Evolutionary conservation across 2,888 invertebrate species (phyloP), one percentile per base, ranked within the genome.

Genomic region (Xylocampa areola): DNA sequence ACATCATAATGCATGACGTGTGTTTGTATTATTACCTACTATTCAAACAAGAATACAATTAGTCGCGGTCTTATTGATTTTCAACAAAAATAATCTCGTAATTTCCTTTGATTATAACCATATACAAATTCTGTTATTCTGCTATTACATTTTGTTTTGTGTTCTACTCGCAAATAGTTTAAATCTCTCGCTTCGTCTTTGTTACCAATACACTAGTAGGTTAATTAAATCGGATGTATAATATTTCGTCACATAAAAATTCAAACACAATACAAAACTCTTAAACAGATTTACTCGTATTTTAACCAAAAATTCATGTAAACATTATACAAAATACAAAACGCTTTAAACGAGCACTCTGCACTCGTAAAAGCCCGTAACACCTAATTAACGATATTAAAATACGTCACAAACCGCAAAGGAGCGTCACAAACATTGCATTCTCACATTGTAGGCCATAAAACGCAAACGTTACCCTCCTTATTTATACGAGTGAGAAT

Each of bases 331-430:
- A 76, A 77, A 81, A 71, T 48, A 54, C 55, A 73, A 80, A 77
- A 74, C 71, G 61, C 72, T 73, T 77, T 71, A 78, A 79, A 80
- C 79, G 82, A 79, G 81, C 77, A 74, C 76, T 72, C 63, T 77
- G 76, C 68, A 78, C 58, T 76, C 69, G 77, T 82, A 85, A 86
- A 84, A 80, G 86, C 85, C 81, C 81, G 87, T 86, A 87, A 87
- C 92, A 92, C 92, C 92, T 92, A 94, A 94, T 94, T 94, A 93
- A 92, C 92, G 92, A 91, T 92, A 92, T 93, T 92, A 92, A 93
- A 94, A 92, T 90, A 91, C 91, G 87, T 88, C 83, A 81, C 70
- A 81, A 72, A 82, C 93, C 93, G 87, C 93, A 91, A 86, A 91
- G 86, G 84, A 86, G 84, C 90, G 82, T 87, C 90, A 81, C 86